A percentile compares a stretch with the other conserved stretches of the same genome.
These are phyloP conservation scores for Brachyrhaphis roseni DNA, from an alignment of 2,797 vertebrate species.

Conservation along the genomic window DNA sequence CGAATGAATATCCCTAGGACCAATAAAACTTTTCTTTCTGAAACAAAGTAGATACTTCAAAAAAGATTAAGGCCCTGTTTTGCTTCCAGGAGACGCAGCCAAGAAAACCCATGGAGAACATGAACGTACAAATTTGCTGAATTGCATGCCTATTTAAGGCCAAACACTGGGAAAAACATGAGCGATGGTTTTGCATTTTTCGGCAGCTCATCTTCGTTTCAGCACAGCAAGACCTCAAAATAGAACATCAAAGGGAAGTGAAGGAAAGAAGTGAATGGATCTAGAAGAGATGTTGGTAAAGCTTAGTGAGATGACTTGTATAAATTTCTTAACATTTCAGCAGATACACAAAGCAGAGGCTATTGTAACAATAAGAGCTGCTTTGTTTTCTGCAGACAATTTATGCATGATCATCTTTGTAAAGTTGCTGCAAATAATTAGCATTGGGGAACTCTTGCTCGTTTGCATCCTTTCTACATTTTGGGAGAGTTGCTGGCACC, in stretches of 20 bases:
- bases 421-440: conserved; percentile 55
- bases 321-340: background rate
- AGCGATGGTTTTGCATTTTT: conserved; percentile 21
- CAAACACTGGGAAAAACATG: conserved; percentile 26
- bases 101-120: conserved; percentile 27
- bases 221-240: conserved; percentile 20
- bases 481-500: conserved; percentile 61
- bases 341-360: background rate
- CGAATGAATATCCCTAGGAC: conserved; percentile 5
- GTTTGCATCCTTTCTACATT: conserved; percentile 45
- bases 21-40: conserved; percentile 15
- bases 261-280: background rate
- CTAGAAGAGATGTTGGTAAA: background rate
- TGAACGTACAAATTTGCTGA: conserved; percentile 23
- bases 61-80: background rate
- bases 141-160: conserved; percentile 30
- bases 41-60: conserved; percentile 26
- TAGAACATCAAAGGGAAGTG: conserved; percentile 1
- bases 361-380: conserved; percentile 47
- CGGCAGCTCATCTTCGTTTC: conserved; percentile 3
- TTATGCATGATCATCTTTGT: conserved; percentile 56
- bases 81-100: background rate
- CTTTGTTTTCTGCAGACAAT: conserved; percentile 52
- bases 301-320: background rate
- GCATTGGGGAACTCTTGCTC: conserved; percentile 47